These are phyloP conservation scores for Alouatta palliata DNA, from an alignment of 2,113 vertebrate species.

Conservation along the genomic window DNA sequence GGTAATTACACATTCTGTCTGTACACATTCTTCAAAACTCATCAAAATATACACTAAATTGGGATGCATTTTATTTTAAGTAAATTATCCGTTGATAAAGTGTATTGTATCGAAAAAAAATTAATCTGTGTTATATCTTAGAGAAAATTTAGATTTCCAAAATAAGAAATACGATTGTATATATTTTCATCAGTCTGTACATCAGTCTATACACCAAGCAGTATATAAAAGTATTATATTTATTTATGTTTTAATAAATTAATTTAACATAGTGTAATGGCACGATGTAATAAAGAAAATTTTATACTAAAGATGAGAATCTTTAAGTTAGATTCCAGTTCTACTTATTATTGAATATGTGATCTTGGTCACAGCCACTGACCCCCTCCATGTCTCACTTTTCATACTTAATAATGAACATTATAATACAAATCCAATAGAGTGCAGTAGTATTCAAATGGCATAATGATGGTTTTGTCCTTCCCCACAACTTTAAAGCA, in stretches of 20 bases:
- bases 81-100: background rate
- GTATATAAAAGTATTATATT: background rate
- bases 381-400: background rate
- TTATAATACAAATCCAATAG: background rate
- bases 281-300: background rate
- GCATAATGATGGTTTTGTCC: background rate
- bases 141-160: background rate
- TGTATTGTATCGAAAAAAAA: background rate
- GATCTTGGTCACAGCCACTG: background rate
- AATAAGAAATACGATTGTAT: background rate
- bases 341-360: background rate
- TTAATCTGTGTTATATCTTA: background rate
- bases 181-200: background rate
- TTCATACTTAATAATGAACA: background rate
- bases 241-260: background rate
- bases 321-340: background rate
- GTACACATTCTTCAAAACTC: background rate
- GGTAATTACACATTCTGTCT: background rate
- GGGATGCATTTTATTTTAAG: background rate
- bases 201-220: background rate
- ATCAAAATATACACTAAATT: background rate
- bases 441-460: background rate
- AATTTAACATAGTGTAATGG: background rate
- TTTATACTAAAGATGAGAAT: background rate
- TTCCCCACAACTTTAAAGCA: background rate